Percentiles rank a stretch among this genome's conserved stretches.
Evolutionary conservation across 2,113 vertebrate genomes (phyloP).

Genomic region (Excalfactoria chinensis): DNA sequence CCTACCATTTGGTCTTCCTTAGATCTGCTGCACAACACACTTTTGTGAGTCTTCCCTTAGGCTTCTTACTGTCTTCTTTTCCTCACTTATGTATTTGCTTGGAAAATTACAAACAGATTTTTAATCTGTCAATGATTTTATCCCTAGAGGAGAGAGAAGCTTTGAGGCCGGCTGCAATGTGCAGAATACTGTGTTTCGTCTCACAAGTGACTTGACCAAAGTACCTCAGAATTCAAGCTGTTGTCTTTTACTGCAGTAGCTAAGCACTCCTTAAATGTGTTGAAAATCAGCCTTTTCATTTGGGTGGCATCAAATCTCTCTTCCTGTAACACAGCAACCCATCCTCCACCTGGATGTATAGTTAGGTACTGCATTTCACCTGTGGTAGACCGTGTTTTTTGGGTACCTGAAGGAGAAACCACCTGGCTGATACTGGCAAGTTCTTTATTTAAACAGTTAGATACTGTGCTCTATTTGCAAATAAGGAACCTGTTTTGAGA

Average conservation of each 20-base stretch:
- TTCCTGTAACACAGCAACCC: not conserved
- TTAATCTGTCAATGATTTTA: not conserved
- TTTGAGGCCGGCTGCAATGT: not conserved
- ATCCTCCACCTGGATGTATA: fast-evolving
- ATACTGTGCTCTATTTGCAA: not conserved
- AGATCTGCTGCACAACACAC: not conserved
- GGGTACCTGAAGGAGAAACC: not conserved
- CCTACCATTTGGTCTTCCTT: not conserved
- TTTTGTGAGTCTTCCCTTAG: not conserved
- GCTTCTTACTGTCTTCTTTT: not conserved
- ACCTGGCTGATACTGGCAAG: not conserved
- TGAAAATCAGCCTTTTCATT: not conserved
- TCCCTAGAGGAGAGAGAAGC: not conserved
- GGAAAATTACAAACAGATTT: not conserved
- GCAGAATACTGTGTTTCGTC: not conserved
- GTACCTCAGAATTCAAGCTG: not conserved
- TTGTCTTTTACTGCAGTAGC: not conserved
- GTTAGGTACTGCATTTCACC: not conserved
- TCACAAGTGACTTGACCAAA: not conserved
- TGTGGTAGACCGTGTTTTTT: not conserved
- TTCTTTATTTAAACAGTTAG: not conserved
- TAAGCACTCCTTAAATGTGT: not conserved
- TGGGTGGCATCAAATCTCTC: not conserved
- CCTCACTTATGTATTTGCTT: not conserved
- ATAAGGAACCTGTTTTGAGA: not conserved